phyloP scores from a whole-genome alignment of 2,888 invertebrate species.

The Dexiosoma caninum region DNA sequence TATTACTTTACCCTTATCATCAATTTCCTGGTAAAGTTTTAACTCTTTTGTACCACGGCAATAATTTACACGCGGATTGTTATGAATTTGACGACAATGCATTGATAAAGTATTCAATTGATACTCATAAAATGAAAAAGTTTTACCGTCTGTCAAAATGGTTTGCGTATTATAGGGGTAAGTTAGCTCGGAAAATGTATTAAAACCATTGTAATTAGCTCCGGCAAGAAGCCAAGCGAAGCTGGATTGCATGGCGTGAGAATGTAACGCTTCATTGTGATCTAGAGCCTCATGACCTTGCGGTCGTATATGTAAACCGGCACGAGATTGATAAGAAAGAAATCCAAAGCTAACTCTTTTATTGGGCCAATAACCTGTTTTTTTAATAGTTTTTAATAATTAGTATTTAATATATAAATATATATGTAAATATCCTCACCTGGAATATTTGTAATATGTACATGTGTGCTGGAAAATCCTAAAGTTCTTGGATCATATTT shows the following conservation, averaged over 20 bases:
- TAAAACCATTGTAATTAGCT: conserved; percentile 92
- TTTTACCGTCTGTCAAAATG: conserved; percentile 90
- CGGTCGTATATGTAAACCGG: conserved; percentile 80
- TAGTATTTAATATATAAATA: no score
- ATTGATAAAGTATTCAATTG: conserved; percentile 92
- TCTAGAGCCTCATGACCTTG: conserved; percentile 80
- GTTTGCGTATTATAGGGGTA: conserved; percentile 95
- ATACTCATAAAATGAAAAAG: conserved; percentile 92
- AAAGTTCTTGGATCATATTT: conserved; percentile 81
- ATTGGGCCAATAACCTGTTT: conserved; percentile 89
- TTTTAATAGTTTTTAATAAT: not conserved
- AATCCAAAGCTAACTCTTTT: conserved; percentile 87
- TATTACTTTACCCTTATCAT: conserved; percentile 83
- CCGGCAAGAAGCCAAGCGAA: conserved; percentile 89
- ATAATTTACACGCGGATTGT: conserved; percentile 86
- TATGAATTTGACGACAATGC: conserved; percentile 81
- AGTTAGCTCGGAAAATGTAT: conserved; percentile 91
- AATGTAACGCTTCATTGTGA: conserved; percentile 82
- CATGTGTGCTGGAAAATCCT: conserved; percentile 80
- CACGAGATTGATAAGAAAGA: conserved; percentile 85
- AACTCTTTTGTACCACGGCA: conserved; percentile 87
- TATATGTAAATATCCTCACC: conserved; percentile 80
- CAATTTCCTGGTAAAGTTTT: conserved; percentile 86
- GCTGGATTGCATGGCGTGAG: conserved; percentile 87
- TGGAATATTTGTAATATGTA: conserved; percentile 86